These are phyloP conservation scores for Pionites leucogaster DNA, from an alignment of 2,113 vertebrate genomes.

Conservation along the genomic window DNA sequence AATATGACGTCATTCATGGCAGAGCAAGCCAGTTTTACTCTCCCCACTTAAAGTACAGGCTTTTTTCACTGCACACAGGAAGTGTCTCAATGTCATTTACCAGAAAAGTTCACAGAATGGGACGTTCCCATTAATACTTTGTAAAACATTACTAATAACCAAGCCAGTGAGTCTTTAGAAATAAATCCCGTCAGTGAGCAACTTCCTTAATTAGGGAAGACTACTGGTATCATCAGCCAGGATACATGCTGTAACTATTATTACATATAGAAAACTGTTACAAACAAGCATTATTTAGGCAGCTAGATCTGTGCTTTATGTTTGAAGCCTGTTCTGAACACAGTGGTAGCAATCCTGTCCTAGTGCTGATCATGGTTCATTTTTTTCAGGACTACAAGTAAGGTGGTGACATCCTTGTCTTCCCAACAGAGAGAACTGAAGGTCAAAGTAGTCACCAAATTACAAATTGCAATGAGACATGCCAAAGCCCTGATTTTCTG, in stretches of 20 bases:
- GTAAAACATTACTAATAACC: background rate
- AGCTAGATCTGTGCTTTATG: background rate
- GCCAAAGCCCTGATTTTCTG: background rate
- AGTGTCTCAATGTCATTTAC: background rate
- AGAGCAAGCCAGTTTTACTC: background rate
- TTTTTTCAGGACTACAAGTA: background rate
- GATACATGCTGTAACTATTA: background rate
- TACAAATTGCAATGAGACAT: background rate
- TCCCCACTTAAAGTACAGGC: background rate
- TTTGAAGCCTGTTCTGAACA: background rate
- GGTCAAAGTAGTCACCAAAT: background rate
- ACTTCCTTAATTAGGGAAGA: background rate
- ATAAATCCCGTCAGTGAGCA: background rate
- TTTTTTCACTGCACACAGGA: background rate
- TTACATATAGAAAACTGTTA: background rate
- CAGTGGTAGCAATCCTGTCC: background rate
- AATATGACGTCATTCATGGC: fast-evolving
- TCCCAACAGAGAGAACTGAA: background rate
- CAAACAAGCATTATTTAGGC: background rate
- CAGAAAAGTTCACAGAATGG: background rate
- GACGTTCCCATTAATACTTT: background rate
- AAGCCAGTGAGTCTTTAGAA: background rate
- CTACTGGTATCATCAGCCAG: background rate
- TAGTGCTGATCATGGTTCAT: background rate
- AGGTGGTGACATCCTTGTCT: background rate